Evolutionary conservation across 2,888 invertebrate species (phyloP), one percentile per base, ranked within the genome.

Genomic region (Apotomis capreana): DNA sequence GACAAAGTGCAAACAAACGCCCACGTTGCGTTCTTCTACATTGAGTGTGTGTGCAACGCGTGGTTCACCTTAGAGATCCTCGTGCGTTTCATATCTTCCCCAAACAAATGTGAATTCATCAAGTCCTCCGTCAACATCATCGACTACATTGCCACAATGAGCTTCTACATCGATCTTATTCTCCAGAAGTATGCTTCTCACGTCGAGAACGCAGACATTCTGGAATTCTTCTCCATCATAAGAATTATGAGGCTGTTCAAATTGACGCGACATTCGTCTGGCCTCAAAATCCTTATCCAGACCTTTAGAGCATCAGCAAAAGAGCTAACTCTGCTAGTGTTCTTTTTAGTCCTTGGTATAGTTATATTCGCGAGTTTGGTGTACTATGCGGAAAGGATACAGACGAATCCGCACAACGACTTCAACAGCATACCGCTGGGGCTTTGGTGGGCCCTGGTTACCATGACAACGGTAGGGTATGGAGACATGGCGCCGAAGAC

Each of bases 1-100:
- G 98, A 99, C 93, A 97, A 97, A 92, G 95, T 96, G 82, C 97
- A 97, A 89, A 99, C 99, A 69, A 99, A 98, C 92, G 98, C 99
- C 74, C 99, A 99, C 92, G 95, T 97, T 78, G 98, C 98, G 83
- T 99, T 99, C 94, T 99, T 99, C 94, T 99, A 99, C 94, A 98
- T 99, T 86, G 99, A 99, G 94, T 98, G 98, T 94, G 96, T 99
- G 79, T 99, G 99, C 94, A 99, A 99, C 92, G 98, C 99, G 75
- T 99, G 99, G 99, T 99, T 99, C 94, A 99, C 99, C 51, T 95
- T 99, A 84, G 99, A 99, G 90, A 98, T 99, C 88, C 94, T 99
- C 83, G 95, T 97, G 75, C 95, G 99, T 76, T 98, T 99, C 94
- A 96, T 98, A 83, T 97, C 98, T 68, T 97, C 97, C 78, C 98